These are phyloP conservation scores for Anniella stebbinsi DNA, from an alignment of 2,797 vertebrate genomes.

Conservation along the genomic window DNA sequence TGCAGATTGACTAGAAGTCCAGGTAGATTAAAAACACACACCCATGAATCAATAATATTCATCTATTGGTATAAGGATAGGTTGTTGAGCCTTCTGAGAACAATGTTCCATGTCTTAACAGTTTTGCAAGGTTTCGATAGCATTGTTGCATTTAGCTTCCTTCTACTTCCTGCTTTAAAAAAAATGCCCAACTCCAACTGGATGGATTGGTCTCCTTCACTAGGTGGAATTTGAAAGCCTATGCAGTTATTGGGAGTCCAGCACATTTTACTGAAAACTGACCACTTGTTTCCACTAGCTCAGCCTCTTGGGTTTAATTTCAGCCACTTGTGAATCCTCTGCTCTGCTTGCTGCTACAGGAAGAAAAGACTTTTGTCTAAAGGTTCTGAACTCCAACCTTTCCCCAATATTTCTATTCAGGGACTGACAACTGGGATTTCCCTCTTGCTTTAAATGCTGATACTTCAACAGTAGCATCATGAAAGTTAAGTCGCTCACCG, in stretches of 20 bases:
- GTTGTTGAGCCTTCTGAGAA: background rate
- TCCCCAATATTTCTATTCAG: conserved; percentile 35
- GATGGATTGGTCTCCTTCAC: background rate
- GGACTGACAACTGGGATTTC: conserved; percentile 21
- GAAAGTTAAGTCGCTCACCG: conserved; percentile 3
- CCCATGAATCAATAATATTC: background rate
- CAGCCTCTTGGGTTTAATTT: conserved; percentile 41
- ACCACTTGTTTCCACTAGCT: background rate
- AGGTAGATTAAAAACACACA: background rate
- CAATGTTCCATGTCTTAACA: background rate
- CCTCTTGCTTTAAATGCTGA: conserved; percentile 18
- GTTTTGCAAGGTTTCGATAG: background rate
- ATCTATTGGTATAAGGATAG: background rate
- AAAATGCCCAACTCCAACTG: background rate
- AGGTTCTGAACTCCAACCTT: conserved; percentile 31
- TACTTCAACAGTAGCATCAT: conserved; percentile 18
- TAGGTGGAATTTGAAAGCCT: conserved; percentile 4
- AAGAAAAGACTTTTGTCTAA: conserved; percentile 33
- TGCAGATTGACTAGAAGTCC: background rate
- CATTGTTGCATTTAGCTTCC: background rate
- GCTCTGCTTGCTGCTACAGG: conserved; percentile 22
- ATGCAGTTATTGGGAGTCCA: background rate
- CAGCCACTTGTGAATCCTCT: conserved; percentile 23
- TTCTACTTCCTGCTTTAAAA: background rate
- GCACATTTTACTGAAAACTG: conserved; percentile 25